Percentiles rank a stretch among this genome's conserved stretches.
phyloP scores from a whole-genome alignment of 2,797 vertebrate genomes.

The Artibeus jamaicensis region DNA sequence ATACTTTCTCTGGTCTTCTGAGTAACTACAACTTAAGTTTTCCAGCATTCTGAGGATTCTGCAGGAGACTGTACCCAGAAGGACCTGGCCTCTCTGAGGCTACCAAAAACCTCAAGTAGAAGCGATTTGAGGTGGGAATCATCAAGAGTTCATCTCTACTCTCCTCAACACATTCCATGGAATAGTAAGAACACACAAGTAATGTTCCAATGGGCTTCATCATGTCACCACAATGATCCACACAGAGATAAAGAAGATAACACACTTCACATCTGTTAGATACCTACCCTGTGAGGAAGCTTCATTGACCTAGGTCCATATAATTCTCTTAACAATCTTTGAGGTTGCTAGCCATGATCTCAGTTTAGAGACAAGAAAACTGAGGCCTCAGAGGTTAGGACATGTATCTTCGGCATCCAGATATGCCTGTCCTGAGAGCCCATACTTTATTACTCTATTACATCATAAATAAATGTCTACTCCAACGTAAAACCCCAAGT shows the following conservation, averaged over 20 bases:
- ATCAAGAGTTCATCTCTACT: not conserved
- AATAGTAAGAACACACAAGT: not conserved
- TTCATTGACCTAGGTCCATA: not conserved
- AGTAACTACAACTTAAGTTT: not conserved
- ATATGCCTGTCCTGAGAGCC: not conserved
- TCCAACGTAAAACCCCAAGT: not conserved
- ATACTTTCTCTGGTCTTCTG: not conserved
- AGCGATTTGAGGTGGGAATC: not conserved
- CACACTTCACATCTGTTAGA: not conserved
- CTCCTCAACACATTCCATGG: not conserved
- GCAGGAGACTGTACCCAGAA: not conserved
- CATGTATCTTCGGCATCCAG: not conserved
- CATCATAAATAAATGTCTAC: not conserved
- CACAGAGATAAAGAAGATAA: not conserved
- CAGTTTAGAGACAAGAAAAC: not conserved
- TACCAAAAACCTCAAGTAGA: not conserved
- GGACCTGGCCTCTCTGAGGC: not conserved
- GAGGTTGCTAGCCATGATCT: not conserved
- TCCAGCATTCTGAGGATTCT: not conserved
- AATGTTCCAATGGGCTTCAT: not conserved
- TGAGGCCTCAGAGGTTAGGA: not conserved
- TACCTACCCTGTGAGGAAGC: not conserved
- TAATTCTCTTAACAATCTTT: not conserved
- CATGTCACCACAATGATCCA: not conserved
- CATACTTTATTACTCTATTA: not conserved